Evolutionary conservation across 1,140 invertebrate genomes (phyloP), one percentile per base, ranked within the genome.

Genomic region (Hermetia illucens): DNA sequence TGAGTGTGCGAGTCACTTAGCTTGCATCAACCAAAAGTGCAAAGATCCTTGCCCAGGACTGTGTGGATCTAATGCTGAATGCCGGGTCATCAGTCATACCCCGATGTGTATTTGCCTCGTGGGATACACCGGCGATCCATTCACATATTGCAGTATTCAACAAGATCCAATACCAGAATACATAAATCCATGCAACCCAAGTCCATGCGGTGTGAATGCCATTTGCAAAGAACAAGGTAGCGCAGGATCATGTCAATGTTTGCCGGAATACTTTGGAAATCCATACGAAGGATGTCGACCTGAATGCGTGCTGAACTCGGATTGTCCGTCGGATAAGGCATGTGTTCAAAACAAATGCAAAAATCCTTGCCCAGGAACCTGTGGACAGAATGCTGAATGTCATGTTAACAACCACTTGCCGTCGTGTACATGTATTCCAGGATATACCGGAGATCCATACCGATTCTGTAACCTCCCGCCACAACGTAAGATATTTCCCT

Each of bases 311-410:
- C 61, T 77, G 2, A 78, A 81, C 50, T 74, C 78, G 2, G 82
- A 90, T 47, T 90, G 85, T 60, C 59, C 77, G 2, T 69, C 75
- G 12, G 72, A 74, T 35, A 66, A 72, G 50, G 75, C 81, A 33
- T 91, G 85, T 52, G 72, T 76, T 22, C 73, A 72, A 51, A 76
- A 78, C 47, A 82, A 83, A 63, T 90, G 86, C 55, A 65, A 67
- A 37, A 75, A 89, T 61, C 83, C 83, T 30, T 90, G 85, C 49
- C 76, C 75, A 9, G 80, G 78, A 47, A 73, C 73, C 34, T 89
- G 85, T 63, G 83, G 83, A 12, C 61, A 65, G 12, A 82, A 86
- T 59, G 78, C 83, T 18, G 70, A 78, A 34, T 87, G 84, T 50
- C 72, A 75, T 49, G 81, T 84, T 2, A 69, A 80, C 15, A 81